A percentile compares a stretch with the other conserved stretches of the same genome.
phyloP scores from a whole-genome alignment of 2,797 vertebrate species.

The Aulostomus chinensis region DNA sequence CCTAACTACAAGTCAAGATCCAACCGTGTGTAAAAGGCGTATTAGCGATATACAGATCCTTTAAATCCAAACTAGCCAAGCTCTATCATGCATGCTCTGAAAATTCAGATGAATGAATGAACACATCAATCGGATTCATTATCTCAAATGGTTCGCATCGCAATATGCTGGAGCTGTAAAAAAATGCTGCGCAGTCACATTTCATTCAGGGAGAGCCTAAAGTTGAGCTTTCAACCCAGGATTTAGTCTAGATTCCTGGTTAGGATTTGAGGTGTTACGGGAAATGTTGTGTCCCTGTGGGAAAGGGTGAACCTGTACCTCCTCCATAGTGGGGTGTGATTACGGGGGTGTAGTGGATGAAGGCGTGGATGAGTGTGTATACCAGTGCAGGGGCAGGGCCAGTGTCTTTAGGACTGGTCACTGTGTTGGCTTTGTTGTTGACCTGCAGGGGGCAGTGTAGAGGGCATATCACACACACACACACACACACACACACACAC shows the following conservation, averaged over 20 bases:
- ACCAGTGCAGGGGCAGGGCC: constrained; percentile 82
- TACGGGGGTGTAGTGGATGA: constrained; percentile 39
- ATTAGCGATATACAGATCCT: constrained; percentile 7
- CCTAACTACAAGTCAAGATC: constrained; percentile 27
- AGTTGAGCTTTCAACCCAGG: constrained; percentile 3
- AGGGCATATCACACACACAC: constrained; percentile 72
- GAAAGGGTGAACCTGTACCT: constrained; percentile 64
- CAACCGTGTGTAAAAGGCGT: constrained; percentile 13
- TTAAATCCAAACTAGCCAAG: constrained; percentile 16
- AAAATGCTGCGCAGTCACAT: constrained; percentile 31
- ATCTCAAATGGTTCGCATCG: constrained; percentile 13
- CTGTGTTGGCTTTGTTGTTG: constrained; percentile 87
- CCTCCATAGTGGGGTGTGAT: constrained; percentile 35
- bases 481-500: constrained; percentile 53
- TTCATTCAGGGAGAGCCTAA: constrained; percentile 60
- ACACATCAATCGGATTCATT: constrained; percentile 33
- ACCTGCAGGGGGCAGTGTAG: constrained; percentile 79
- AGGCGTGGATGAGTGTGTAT: constrained; percentile 67
- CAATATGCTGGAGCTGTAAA: constrained; percentile 16
- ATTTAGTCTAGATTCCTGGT: neutral
- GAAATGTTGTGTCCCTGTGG: constrained; percentile 1
- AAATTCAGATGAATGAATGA: constrained; percentile 40
- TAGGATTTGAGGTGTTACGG: constrained; percentile 7
- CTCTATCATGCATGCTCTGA: constrained; percentile 32
- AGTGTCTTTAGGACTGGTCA: constrained; percentile 85